phyloP scores from a whole-genome alignment of 2,888 invertebrate genomes.

The Drosophila neonasuta region DNA sequence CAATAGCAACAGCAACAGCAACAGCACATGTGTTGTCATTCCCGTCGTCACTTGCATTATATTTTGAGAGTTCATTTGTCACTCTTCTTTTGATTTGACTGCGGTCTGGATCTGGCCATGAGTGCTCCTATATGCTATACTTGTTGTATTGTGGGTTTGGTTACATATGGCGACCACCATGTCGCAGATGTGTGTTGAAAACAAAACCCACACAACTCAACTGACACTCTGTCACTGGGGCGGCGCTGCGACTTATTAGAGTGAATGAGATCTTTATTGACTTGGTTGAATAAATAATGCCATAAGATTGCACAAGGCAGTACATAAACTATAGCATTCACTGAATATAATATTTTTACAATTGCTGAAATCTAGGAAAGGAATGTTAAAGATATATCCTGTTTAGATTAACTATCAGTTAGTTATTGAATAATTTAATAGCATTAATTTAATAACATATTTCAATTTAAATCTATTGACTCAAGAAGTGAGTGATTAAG shows the following conservation, averaged over 20 bases:
- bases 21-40: constrained; percentile 60
- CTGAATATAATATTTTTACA: too few species aligned
- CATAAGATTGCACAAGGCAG: not conserved
- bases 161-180: constrained; percentile 53
- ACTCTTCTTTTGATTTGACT: constrained; percentile 68
- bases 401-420: too few species aligned
- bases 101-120: constrained; percentile 41
- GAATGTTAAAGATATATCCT: not conserved
- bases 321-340: not conserved
- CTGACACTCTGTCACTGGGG: constrained; percentile 28
- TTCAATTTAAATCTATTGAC: too few species aligned
- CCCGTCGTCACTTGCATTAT: constrained; percentile 71
- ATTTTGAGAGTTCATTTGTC: constrained; percentile 76
- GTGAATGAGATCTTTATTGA: constrained; percentile 42
- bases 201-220: constrained; percentile 41
- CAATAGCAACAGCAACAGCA: not conserved
- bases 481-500: too few species aligned
- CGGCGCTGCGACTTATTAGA: constrained; percentile 8
- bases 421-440: too few species aligned
- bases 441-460: too few species aligned
- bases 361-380: not conserved
- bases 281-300: constrained; percentile 13
- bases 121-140: constrained; percentile 6
- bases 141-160: constrained; percentile 17
- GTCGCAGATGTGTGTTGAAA: constrained; percentile 46